phyloP scores from a whole-genome alignment of 2,888 invertebrate genomes.

The Sinopyrophorus schimmeli region DNA sequence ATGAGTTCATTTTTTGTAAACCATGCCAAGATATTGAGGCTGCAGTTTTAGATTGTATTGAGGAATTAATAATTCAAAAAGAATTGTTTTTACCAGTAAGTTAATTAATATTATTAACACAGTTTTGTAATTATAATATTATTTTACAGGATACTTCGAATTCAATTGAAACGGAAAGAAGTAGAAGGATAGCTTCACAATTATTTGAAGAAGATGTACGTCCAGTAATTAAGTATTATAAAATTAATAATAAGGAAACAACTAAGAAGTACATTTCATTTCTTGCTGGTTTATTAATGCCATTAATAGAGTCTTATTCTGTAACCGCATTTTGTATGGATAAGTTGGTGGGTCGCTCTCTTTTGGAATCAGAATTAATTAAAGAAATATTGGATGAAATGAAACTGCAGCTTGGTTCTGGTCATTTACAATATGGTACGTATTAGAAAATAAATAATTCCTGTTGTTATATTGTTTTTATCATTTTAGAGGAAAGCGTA shows the following conservation, averaged over 20 bases:
- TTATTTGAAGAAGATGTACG: slow-evolving; percentile 56
- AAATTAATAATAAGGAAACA: slow-evolving; percentile 40
- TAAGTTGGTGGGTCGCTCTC: slow-evolving; percentile 59
- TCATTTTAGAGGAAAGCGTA: slow-evolving; percentile 78
- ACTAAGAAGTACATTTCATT: slow-evolving; percentile 43
- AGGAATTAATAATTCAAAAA: slow-evolving; percentile 53
- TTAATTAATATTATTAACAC: slow-evolving; percentile 11
- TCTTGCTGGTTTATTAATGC: slow-evolving; percentile 65
- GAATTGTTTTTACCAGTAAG: slow-evolving; percentile 48
- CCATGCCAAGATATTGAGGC: slow-evolving; percentile 76
- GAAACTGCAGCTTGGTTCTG: slow-evolving; percentile 64
- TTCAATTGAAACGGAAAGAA: slow-evolving; percentile 60
- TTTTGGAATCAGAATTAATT: slow-evolving; percentile 69
- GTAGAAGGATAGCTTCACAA: slow-evolving; percentile 58
- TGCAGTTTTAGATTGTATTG: slow-evolving; percentile 63
- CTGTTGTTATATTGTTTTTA: neutral
- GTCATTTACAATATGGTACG: slow-evolving; percentile 66
- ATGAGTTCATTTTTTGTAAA: slow-evolving; percentile 86
- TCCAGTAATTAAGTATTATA: slow-evolving; percentile 44
- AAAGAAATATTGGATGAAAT: slow-evolving; percentile 68
- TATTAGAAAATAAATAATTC: slow-evolving; percentile 21
- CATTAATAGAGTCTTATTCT: slow-evolving; percentile 75
- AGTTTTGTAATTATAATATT: slow-evolving; percentile 9
- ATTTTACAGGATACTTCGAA: slow-evolving; percentile 38
- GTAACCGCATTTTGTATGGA: slow-evolving; percentile 65